A percentile compares a stretch with the other conserved stretches of the same genome.
Conservation (phyloP, 1,140 invertebrate species). For the Brachionus angularis region DNA sequence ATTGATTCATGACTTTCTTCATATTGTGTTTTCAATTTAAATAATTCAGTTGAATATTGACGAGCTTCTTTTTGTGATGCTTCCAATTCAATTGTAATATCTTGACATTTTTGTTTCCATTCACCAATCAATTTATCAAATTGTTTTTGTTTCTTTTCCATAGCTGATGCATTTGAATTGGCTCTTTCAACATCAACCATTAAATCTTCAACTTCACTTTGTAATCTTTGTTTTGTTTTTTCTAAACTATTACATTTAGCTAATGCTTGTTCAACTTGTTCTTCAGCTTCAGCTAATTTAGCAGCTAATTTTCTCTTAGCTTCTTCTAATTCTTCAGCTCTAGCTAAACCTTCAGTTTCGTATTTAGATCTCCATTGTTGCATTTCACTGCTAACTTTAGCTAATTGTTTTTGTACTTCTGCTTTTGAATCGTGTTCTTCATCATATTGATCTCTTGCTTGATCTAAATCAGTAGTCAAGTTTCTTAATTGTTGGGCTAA, state of each 20-base stretch:
- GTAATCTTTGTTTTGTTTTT: conserved; percentile 88
- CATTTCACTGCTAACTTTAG: conserved; percentile 91
- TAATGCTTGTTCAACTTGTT: conserved; percentile 73
- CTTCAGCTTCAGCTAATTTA: conserved; percentile 91
- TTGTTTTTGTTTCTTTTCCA: conserved; percentile 99
- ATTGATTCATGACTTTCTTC: conserved; percentile 93
- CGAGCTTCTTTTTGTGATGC: conserved; percentile 97
- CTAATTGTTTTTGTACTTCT: conserved; percentile 81
- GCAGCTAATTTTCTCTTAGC: conserved; percentile 93
- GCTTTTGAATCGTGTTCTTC: conserved; percentile 75
- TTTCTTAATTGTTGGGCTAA: conserved; percentile 63
- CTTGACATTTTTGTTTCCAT: conserved; percentile 99
- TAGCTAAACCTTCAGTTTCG: conserved; percentile 64
- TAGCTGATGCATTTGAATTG: conserved; percentile 72
- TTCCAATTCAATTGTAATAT: conserved; percentile 91
- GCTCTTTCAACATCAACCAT: conserved; percentile 91
- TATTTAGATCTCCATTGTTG: conserved; percentile 51
- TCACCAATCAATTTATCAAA: conserved; percentile 99
- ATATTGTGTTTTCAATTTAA: conserved; percentile 93
- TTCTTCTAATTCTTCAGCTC: conserved; percentile 95
- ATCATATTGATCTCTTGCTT: conserved; percentile 85
- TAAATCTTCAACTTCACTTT: conserved; percentile 95
- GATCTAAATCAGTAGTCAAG: conserved; percentile 93
- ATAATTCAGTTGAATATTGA: conserved; percentile 97
- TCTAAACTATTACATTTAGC: conserved; percentile 91